These are phyloP conservation scores for Psilopsiagon aurifrons DNA, from an alignment of 2,113 vertebrate genomes.

Conservation along the genomic window DNA sequence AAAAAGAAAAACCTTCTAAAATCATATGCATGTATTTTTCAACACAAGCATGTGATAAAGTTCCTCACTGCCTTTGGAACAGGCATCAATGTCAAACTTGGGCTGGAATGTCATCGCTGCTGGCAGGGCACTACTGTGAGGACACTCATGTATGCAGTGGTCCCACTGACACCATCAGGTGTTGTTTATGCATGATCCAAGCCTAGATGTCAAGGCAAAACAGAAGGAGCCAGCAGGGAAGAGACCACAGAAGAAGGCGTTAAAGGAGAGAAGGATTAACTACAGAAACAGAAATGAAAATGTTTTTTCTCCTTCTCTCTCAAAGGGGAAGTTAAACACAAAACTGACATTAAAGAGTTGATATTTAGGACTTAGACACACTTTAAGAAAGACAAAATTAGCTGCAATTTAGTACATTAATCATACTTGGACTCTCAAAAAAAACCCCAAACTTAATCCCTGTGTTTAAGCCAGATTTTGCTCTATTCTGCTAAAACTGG, in stretches of 20 bases:
- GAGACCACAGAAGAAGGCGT: background rate
- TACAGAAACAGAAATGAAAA: background rate
- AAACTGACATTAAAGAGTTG: background rate
- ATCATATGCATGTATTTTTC: background rate
- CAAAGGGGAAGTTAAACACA: background rate
- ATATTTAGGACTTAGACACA: background rate
- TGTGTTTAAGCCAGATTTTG: background rate
- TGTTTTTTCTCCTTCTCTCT: background rate
- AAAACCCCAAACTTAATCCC: too few species aligned
- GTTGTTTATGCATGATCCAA: conserved; percentile 44
- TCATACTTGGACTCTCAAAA: background rate
- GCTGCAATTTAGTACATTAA: background rate
- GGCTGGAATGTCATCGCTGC: conserved; percentile 28
- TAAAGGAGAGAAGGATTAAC: background rate
- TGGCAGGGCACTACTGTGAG: conserved; percentile 37
- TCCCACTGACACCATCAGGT: conserved; percentile 71
- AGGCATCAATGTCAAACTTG: conserved; percentile 23
- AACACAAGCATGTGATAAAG: background rate
- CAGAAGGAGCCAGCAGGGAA: conserved; percentile 64
- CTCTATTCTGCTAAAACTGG: background rate
- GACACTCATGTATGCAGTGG: background rate
- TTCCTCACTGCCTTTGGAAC: background rate
- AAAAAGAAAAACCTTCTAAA: background rate
- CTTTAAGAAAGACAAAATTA: background rate
- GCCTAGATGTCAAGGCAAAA: conserved; percentile 38